Conservation (phyloP, 2,797 vertebrate genomes). For the Epinephelus malabaricus region DNA sequence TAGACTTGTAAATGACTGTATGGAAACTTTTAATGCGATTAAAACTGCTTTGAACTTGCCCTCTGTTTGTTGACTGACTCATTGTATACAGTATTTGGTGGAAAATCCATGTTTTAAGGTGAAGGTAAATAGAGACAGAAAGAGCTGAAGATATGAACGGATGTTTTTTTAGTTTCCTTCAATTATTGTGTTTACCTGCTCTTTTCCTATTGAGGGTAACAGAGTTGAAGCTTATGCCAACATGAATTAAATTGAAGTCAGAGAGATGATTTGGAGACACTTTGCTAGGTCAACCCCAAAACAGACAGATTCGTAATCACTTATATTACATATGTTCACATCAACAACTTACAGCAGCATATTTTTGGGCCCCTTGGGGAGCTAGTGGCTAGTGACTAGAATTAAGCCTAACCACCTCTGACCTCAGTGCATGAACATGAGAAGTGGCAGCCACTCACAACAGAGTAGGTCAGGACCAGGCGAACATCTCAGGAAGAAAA, state of each 20-base stretch:
- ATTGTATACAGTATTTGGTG: slow-evolving; percentile 33
- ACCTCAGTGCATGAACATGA: too few relatives aligned
- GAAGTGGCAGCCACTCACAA: too few relatives aligned
- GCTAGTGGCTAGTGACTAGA: too few relatives aligned
- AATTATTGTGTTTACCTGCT: slow-evolving; percentile 25
- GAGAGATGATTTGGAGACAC: background rate
- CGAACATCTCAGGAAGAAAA: too few relatives aligned
- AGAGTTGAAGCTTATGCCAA: slow-evolving; percentile 9
- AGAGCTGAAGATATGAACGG: slow-evolving; percentile 4
- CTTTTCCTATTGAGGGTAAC: background rate
- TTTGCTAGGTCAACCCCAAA: background rate
- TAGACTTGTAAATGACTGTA: slow-evolving; percentile 76
- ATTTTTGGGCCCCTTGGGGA: too few relatives aligned
- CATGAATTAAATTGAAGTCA: background rate
- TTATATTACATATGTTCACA: too few relatives aligned
- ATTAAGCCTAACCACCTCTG: too few relatives aligned
- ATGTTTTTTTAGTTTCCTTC: background rate
- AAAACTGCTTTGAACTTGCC: slow-evolving; percentile 80
- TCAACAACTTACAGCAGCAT: too few relatives aligned
- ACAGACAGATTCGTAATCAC: too few relatives aligned
- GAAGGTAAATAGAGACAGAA: slow-evolving; percentile 38
- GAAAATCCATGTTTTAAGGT: slow-evolving; percentile 45
- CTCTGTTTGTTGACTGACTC: slow-evolving; percentile 63
- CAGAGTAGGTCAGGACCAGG: too few relatives aligned
- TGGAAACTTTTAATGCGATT: slow-evolving; percentile 80